A percentile compares a stretch with the other conserved stretches of the same genome.
Conservation (phyloP, 2,113 vertebrate genomes). For the Corythoichthys intestinalis region DNA sequence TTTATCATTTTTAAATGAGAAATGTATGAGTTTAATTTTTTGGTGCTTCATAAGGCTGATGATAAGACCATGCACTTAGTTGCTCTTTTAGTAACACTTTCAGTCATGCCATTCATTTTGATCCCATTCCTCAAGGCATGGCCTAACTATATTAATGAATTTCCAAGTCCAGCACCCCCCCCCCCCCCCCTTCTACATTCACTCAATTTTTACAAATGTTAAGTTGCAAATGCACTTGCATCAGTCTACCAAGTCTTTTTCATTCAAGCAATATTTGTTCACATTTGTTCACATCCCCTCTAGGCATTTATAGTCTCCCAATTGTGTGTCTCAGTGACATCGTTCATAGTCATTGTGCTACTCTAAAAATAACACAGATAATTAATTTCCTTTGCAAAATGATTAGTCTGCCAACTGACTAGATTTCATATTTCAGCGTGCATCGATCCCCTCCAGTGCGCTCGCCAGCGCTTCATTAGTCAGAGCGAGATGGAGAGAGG, state of each 20-base stretch:
- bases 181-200: slow-evolving; percentile 29
- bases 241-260: slow-evolving; percentile 2
- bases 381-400: slow-evolving; percentile 72
- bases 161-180: slow-evolving; percentile 21
- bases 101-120: not conserved
- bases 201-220: not conserved
- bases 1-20: slow-evolving; percentile 61
- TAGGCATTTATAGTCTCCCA: slow-evolving; percentile 1
- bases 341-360: slow-evolving; percentile 53
- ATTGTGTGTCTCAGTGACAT: slow-evolving; percentile 48
- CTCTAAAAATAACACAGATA: slow-evolving; percentile 73
- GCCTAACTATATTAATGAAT: slow-evolving; percentile 78
- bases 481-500: slow-evolving; percentile 19
- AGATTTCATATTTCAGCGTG: slow-evolving; percentile 67
- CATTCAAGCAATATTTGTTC: slow-evolving; percentile 8
- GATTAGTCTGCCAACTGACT: slow-evolving; percentile 57
- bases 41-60: slow-evolving; percentile 51
- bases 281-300: slow-evolving; percentile 1
- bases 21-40: slow-evolving; percentile 53
- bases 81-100: slow-evolving; percentile 8
- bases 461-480: slow-evolving; percentile 64
- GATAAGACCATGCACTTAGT: slow-evolving; percentile 16
- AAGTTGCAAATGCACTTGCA: not conserved
- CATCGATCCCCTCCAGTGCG: slow-evolving; percentile 53
- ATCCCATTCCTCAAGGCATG: slow-evolving; percentile 36